Evolutionary conservation across 1,140 invertebrate species (phyloP), one percentile per base, ranked within the genome.

Genomic region (Dryas iulia): DNA sequence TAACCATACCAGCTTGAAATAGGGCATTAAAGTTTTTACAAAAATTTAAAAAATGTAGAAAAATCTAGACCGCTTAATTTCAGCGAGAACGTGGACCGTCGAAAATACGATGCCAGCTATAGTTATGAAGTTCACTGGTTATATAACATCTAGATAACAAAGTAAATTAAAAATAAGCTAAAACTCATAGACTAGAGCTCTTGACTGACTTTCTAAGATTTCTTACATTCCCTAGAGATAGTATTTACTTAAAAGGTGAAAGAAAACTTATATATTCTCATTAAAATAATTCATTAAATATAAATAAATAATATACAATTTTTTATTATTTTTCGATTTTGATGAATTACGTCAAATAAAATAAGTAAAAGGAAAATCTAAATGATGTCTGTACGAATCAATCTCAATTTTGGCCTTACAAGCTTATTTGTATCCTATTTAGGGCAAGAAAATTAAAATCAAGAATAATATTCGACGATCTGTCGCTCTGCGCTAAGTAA

Each of bases 171-270:
- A 61, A 61, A 61, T 68, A 60, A 61, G 60, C 66, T 68, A 47
- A 35, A 39, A 59, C 60, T 63, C 14, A 62, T 14, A 59, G 33
- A 57, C 35, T 39, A 69, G 63, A 63, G 66, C 59, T 69, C 66
- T 69, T 59, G n/a, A 62, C 71, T 71, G 74, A 76, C 72, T 81
- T 81, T 76, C 76, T 72, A 74, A 78, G 73, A 81, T 79, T 77
- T 76, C 69, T 75, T 71, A 79, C 74, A 78, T 81, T 73, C 78
- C 78, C 76, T 62, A 66, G 64, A 77, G 79, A 74, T 83, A n/a
- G n/a, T n/a, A n/a, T n/a, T 69, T 74, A 64, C 75, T 35, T 61
- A 54, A n/a, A n/a, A 73, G 67, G 73, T 81, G 69, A 72, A 74
- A 69, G 56, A 61, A 67, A 39, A 60, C 53, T 23, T 25, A 24